Conservation (phyloP, 2,113 vertebrate species). For the Ammodytes marinus region DNA sequence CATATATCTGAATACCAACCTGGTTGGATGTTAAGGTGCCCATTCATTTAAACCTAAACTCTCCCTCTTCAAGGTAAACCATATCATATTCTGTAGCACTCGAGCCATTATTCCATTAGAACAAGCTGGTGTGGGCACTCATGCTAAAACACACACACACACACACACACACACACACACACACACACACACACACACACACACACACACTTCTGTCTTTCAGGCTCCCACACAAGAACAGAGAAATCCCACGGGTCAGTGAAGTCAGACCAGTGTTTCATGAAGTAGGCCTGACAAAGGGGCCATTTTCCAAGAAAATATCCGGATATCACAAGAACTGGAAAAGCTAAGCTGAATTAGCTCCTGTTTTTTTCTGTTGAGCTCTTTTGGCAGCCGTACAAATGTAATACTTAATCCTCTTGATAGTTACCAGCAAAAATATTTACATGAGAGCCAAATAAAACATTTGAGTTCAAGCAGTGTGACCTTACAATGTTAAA, state of each 20-base stretch:
- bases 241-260: constrained; percentile 6
- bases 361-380: not conserved
- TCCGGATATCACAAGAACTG: not conserved
- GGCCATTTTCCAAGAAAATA: not conserved
- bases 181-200: not conserved
- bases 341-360: not conserved
- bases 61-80: not conserved
- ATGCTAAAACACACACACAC: not conserved
- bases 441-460: not conserved
- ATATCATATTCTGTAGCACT: not conserved
- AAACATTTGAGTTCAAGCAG: not conserved
- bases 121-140: not conserved
- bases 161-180: not conserved
- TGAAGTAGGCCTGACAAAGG: not conserved
- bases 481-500: not conserved
- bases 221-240: constrained; percentile 14
- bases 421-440: not conserved
- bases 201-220: not conserved
- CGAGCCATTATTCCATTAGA: not conserved
- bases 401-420: not conserved
- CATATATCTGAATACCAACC: constrained; percentile 61
- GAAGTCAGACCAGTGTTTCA: rapidly evolving
- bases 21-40: constrained; percentile 55
- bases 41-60: not conserved
- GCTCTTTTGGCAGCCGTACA: not conserved